These are phyloP conservation scores for Drepanosiphum platanoidis DNA, from an alignment of 2,888 invertebrate genomes.

Conservation along the genomic window DNA sequence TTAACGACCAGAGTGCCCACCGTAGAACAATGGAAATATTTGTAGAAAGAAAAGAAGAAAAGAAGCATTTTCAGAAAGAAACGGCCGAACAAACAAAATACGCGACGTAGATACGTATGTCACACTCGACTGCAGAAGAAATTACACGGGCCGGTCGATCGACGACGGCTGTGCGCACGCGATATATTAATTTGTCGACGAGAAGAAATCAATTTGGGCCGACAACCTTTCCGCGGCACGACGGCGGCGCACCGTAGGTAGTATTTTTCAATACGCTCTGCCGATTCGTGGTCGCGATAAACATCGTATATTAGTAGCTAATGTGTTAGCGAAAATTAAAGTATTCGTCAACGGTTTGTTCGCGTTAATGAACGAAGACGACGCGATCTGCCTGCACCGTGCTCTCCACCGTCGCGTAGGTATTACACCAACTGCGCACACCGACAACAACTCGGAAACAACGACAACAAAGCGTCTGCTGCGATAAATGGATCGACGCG, in stretches of 20 bases:
- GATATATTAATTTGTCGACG: slow-evolving; percentile 8
- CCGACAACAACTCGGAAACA: too few species aligned
- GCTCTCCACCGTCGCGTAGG: neutral
- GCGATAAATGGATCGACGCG: too few species aligned
- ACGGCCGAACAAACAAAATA: too few species aligned
- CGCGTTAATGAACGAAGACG: neutral
- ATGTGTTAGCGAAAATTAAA: neutral
- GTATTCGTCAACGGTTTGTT: neutral
- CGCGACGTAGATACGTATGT: neutral
- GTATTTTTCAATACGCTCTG: too few species aligned
- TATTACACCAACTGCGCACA: too few species aligned
- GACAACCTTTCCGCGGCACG: neutral
- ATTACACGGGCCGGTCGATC: slow-evolving; percentile 10
- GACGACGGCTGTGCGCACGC: slow-evolving; percentile 9
- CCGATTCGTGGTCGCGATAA: too few species aligned
- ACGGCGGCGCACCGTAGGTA: too few species aligned
- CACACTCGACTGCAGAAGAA: neutral
- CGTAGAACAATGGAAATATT: neutral
- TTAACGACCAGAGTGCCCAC: too few species aligned
- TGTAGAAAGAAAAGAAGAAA: neutral
- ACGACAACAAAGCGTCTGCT: neutral
- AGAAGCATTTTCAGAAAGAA: neutral
- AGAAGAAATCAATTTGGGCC: slow-evolving; percentile 32
- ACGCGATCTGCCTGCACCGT: neutral
- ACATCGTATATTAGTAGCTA: too few species aligned